Conservation (phyloP, 2,888 invertebrate species). For the Euzophera pinguis region DNA sequence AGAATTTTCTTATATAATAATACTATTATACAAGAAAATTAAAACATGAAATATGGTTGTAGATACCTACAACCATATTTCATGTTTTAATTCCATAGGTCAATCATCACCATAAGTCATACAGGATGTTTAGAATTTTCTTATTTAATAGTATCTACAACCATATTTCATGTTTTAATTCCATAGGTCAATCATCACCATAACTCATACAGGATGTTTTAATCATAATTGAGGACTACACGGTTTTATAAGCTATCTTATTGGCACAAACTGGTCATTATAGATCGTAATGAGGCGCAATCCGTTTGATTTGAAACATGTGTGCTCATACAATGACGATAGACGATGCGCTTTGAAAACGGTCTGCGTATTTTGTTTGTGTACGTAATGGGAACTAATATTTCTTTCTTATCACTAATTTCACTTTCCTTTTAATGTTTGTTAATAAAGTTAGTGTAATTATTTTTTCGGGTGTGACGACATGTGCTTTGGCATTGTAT, state of each 20-base stretch:
- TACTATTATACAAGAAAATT: too few relatives aligned
- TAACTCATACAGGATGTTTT: not conserved
- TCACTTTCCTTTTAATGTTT: too few relatives aligned
- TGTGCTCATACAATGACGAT: slow-evolving; percentile 22
- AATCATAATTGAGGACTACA: slow-evolving; percentile 7
- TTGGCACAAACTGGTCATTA: slow-evolving; percentile 29
- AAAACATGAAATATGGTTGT: too few relatives aligned
- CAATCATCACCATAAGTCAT: not conserved
- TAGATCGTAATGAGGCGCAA: slow-evolving; percentile 31
- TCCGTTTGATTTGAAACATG: slow-evolving; percentile 44
- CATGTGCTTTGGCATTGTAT: too few relatives aligned
- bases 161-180: too few relatives aligned
- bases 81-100: not conserved
- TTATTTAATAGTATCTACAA: too few relatives aligned
- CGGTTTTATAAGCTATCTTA: slow-evolving; percentile 1
- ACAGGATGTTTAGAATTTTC: not conserved
- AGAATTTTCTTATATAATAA: too few relatives aligned
- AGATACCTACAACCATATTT: too few relatives aligned
- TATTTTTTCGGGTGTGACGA: too few relatives aligned
- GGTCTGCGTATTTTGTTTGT: not conserved
- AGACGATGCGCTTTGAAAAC: slow-evolving; percentile 5
- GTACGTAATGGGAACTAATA: too few relatives aligned
- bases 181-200: not conserved
- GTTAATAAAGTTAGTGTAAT: too few relatives aligned
- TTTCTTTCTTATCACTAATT: too few relatives aligned